phyloP scores from a whole-genome alignment of 2,888 invertebrate species.

The Seira ritae region DNA sequence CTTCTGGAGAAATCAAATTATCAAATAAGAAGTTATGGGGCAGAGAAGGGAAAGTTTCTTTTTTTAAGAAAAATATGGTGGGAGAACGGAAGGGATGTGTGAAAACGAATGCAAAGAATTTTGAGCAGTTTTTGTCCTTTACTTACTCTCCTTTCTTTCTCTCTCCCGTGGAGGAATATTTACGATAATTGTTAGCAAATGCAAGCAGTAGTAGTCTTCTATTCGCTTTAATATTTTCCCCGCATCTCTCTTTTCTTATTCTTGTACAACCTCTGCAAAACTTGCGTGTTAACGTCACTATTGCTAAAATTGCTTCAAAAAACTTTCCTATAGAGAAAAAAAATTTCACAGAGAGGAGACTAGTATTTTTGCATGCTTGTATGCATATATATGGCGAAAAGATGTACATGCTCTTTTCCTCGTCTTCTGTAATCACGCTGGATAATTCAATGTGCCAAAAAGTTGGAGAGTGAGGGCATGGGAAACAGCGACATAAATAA shows the following conservation, averaged over 20 bases:
- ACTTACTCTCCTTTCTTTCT: constrained; percentile 25
- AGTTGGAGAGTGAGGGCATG: background rate
- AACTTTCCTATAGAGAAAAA: background rate
- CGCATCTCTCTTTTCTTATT: constrained; percentile 27
- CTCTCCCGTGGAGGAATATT: constrained; percentile 70
- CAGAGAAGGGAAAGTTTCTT: constrained; percentile 65
- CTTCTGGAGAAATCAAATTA: constrained; percentile 69
- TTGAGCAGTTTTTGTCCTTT: constrained; percentile 58
- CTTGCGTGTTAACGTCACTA: constrained; percentile 8
- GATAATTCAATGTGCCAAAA: background rate
- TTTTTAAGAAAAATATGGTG: constrained; percentile 26
- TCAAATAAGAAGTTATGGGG: constrained; percentile 73
- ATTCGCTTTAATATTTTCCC: constrained; percentile 49
- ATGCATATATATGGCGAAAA: too few species aligned
- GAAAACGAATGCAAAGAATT: constrained; percentile 63
- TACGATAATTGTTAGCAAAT: constrained; percentile 74
- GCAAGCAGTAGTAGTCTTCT: constrained; percentile 54
- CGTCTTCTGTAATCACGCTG: background rate
- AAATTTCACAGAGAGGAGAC: background rate
- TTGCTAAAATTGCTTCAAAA: constrained; percentile 8
- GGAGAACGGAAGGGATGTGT: constrained; percentile 61
- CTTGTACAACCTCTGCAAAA: background rate
- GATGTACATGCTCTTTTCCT: too few species aligned
- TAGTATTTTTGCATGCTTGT: too few species aligned
- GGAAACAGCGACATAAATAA: background rate